Conservation (phyloP, 2,888 invertebrate species). For the Laspeyria flexula region DNA sequence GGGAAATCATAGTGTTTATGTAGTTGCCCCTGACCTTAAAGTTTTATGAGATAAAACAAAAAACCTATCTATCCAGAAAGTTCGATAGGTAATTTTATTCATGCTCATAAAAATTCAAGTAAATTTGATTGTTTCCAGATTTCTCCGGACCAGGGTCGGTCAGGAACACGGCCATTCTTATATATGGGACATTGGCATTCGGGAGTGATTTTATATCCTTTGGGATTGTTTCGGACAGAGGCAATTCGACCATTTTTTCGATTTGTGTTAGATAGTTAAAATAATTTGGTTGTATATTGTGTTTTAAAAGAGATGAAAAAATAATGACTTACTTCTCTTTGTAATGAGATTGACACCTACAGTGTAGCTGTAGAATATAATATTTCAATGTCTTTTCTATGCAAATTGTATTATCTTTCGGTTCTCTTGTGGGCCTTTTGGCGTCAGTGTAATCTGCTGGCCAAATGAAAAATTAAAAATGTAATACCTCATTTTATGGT, state of each 20-base stretch:
- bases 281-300: not conserved
- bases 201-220: conserved; percentile 1
- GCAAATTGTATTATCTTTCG: conserved; percentile 58
- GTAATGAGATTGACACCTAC: conserved; percentile 11
- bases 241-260: not conserved
- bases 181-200: not conserved
- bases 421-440: conserved; percentile 54
- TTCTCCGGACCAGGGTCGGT: conserved; percentile 9
- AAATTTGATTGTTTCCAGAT: conserved; percentile 50
- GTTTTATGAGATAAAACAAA: conserved; percentile 19
- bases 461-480: conserved; percentile 70
- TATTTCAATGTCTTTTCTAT: conserved; percentile 50
- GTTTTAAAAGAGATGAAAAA: not conserved
- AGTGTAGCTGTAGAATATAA: conserved; percentile 19
- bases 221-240: conserved; percentile 4
- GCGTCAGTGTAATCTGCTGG: conserved; percentile 53
- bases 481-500: conserved; percentile 56
- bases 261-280: not conserved
- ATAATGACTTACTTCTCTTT: conserved; percentile 17
- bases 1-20: conserved; percentile 3
- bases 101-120: conserved; percentile 39
- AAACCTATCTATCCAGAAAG: conserved; percentile 30
- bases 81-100: conserved; percentile 40
- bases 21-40: conserved; percentile 9
- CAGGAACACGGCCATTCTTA: not conserved